Evolutionary conservation across 1,140 invertebrate genomes (phyloP).

Genomic region (Orchesella cincta): DNA sequence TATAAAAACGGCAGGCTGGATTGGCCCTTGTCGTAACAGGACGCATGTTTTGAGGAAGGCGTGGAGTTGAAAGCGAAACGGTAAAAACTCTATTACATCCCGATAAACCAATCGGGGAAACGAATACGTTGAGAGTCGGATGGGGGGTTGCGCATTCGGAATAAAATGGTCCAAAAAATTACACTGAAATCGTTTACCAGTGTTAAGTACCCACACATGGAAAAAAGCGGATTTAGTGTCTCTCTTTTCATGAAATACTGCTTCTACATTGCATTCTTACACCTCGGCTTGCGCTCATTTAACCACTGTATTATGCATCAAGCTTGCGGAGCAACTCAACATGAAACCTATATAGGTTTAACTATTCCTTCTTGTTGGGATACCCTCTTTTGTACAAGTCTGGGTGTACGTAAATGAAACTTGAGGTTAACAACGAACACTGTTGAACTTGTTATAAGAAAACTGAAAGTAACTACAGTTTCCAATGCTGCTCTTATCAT

Average conservation of each 20-base stretch:
- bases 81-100: constrained; percentile 49
- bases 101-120: constrained; percentile 49
- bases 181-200: constrained; percentile 44
- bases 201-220: constrained; percentile 48
- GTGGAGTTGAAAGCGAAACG: constrained; percentile 49
- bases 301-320: too few relatives aligned
- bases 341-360: too few relatives aligned
- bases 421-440: too few relatives aligned
- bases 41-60: constrained; percentile 50
- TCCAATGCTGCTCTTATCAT: too few relatives aligned
- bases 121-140: constrained; percentile 40
- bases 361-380: too few relatives aligned
- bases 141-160: constrained; percentile 49
- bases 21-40: constrained; percentile 41
- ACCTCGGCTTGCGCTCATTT: not conserved
- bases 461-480: too few relatives aligned
- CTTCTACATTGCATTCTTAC: constrained; percentile 25
- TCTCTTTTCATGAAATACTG: constrained; percentile 22
- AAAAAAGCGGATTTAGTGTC: constrained; percentile 43
- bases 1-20: constrained; percentile 32
- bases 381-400: too few relatives aligned
- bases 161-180: constrained; percentile 39
- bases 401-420: too few relatives aligned
- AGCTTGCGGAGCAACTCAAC: too few relatives aligned
- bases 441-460: too few relatives aligned